These are phyloP conservation scores for Nannospalax galili DNA, from an alignment of 2,113 vertebrate species.

Conservation along the genomic window DNA sequence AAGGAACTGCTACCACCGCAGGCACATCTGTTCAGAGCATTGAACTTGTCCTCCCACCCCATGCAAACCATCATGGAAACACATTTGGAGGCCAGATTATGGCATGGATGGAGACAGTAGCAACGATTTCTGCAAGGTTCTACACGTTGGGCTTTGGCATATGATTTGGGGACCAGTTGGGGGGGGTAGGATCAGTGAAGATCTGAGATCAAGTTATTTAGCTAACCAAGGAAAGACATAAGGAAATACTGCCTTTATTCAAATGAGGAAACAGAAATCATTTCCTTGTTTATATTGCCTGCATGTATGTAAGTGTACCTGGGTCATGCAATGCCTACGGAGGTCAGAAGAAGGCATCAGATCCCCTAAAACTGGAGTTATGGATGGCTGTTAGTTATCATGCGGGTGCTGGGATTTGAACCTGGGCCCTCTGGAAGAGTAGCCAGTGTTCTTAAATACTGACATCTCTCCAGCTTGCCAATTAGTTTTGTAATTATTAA, in stretches of 20 bases:
- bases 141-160: not conserved
- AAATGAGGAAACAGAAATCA: too few species aligned
- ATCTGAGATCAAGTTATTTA: not conserved
- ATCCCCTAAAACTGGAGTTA: too few species aligned
- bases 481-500: slow-evolving; percentile 29
- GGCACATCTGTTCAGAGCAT: slow-evolving; percentile 87
- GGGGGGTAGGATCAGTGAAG: not conserved
- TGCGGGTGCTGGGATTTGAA: too few species aligned
- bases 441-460: too few species aligned
- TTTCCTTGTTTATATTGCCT: too few species aligned
- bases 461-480: not conserved
- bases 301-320: too few species aligned
- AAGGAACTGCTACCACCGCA: slow-evolving; percentile 74
- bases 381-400: too few species aligned
- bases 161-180: not conserved
- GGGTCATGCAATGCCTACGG: too few species aligned
- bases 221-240: too few species aligned
- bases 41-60: slow-evolving; percentile 89
- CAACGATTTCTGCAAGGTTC: slow-evolving; percentile 90
- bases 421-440: too few species aligned
- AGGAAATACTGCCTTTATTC: too few species aligned
- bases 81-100: slow-evolving; percentile 91
- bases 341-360: too few species aligned
- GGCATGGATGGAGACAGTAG: slow-evolving; percentile 91
- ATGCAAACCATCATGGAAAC: slow-evolving; percentile 90